Percentiles rank a stretch among this genome's conserved stretches.
Evolutionary conservation across 37 sponge, comb jelly and placozoan species (phyloP).

Genomic region (Hormiphora californensis): DNA sequence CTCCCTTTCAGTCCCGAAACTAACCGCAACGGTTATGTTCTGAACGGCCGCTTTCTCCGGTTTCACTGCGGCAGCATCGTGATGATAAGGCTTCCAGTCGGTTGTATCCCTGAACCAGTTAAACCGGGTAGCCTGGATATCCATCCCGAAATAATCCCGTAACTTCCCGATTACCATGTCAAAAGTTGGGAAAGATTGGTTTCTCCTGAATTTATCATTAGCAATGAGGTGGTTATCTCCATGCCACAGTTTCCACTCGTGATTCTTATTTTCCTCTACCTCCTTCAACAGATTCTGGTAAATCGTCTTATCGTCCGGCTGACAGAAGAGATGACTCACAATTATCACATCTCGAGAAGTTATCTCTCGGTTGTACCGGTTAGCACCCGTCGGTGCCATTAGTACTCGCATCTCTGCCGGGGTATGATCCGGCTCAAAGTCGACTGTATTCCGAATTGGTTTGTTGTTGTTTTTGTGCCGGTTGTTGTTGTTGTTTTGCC

Average conservation of each 20-base stretch:
- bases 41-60: conserved; percentile 54
- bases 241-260: conserved; percentile 53
- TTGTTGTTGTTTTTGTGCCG: not conserved
- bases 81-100: conserved; percentile 51
- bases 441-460: conserved; percentile 19
- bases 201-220: conserved; percentile 2
- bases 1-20: conserved; percentile 36
- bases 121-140: conserved; percentile 25
- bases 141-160: conserved; percentile 20
- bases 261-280: conserved; percentile 8
- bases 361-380: conserved; percentile 10
- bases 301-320: conserved; percentile 23
- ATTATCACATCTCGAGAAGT: conserved; percentile 46
- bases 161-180: conserved; percentile 16
- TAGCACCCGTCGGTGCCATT: not conserved
- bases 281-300: conserved; percentile 23
- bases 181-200: conserved; percentile 47
- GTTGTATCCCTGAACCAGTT: conserved; percentile 44
- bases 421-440: conserved; percentile 50
- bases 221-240: conserved; percentile 52
- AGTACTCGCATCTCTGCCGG: conserved; percentile 45
- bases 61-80: conserved; percentile 51
- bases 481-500: too few species aligned
- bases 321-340: conserved; percentile 9
- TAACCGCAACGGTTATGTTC: conserved; percentile 41